Base-by-base conservation (phyloP, 1,140 invertebrate genomes). In the Neodiprion lecontei region DNA sequence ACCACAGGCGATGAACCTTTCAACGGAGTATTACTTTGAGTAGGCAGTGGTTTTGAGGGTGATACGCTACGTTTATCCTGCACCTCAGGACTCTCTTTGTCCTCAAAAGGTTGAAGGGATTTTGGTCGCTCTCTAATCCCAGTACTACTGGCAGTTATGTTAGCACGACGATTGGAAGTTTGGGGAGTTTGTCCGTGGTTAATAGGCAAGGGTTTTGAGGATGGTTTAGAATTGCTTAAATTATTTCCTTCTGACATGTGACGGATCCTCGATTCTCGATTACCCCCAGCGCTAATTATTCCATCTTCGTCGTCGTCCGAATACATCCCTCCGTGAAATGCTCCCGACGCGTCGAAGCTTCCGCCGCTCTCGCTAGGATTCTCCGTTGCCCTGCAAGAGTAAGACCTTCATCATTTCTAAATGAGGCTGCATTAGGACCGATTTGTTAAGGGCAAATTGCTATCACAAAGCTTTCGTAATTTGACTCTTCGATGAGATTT, bases 341-440 rank as follows among this genome's bases (percentile, higher is more conserved):
- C 95, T 5, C 96, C 96, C 70, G 91, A 92, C 2, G 95, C 91
- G 87, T 97, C 96, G 87, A 97, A 97, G 73, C 94, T 95, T 14
- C 96, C 96, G 48, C 95, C 93, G 74, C 92, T 92, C 85, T 96
- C 95, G 47, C 91, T 91, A 48, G 91, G 90, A 84, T 94, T 93
- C 79, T 95, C 94, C 67, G 90, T 94, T 7, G 93, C 94, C 92
- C 86, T 87, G 8, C 14, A 78, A 75, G 70, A 23, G 21, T 48
- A 79, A 73, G 78, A 66, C 69, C 66, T 67, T 67, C n/a, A 23
- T 28, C 23, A 67, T 28, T 67, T 73, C 23, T 4, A 66, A 49
- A 28, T 69, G 47, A 69, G 21, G 68, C 21, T 69, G 53, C 53
- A 61, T 61, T 61, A 12, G 7, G n/a, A 61, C 11, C 53, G n/a